These are phyloP conservation scores for Orius insidiosus DNA, from an alignment of 1,140 invertebrate species.

Conservation along the genomic window DNA sequence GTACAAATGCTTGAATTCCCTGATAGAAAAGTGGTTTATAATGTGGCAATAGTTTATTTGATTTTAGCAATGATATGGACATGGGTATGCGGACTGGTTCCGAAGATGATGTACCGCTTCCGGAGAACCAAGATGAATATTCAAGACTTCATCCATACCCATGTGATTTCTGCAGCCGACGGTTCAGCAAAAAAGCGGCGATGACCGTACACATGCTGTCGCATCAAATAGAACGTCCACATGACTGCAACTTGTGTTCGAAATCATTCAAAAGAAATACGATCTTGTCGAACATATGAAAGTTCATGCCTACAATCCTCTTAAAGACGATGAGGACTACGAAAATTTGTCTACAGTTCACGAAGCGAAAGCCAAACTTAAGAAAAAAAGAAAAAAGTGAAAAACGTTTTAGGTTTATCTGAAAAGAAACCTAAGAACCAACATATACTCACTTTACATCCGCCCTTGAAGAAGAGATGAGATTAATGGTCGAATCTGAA, in stretches of 20 bases:
- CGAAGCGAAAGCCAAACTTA: conserved; percentile 9
- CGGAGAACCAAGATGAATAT: conserved; percentile 65
- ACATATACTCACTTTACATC: no score
- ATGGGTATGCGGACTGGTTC: conserved; percentile 7
- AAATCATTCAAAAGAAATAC: conserved; percentile 51
- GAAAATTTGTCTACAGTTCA: conserved; percentile 3
- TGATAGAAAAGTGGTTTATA: not conserved
- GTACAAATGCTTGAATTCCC: no score
- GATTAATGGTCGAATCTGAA: not conserved
- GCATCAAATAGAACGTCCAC: conserved; percentile 59
- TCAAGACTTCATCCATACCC: conserved; percentile 63
- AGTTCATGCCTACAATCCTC: conserved; percentile 48
- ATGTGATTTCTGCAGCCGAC: conserved; percentile 64
- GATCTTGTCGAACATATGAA: conserved; percentile 68
- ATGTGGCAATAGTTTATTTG: conserved; percentile 2
- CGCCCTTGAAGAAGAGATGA: no score
- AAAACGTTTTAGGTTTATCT: no score
- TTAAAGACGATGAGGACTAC: conserved; percentile 14
- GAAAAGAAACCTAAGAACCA: no score
- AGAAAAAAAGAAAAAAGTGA: conserved; percentile 2
- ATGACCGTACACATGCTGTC: conserved; percentile 49
- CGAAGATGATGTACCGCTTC: conserved; percentile 35
- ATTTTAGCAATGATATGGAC: conserved; percentile 2
- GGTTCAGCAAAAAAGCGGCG: conserved; percentile 21
- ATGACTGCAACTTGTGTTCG: conserved; percentile 60